These are phyloP conservation scores for Mesorhabditis belari DNA, from an alignment of 2,888 invertebrate species.

Conservation along the genomic window DNA sequence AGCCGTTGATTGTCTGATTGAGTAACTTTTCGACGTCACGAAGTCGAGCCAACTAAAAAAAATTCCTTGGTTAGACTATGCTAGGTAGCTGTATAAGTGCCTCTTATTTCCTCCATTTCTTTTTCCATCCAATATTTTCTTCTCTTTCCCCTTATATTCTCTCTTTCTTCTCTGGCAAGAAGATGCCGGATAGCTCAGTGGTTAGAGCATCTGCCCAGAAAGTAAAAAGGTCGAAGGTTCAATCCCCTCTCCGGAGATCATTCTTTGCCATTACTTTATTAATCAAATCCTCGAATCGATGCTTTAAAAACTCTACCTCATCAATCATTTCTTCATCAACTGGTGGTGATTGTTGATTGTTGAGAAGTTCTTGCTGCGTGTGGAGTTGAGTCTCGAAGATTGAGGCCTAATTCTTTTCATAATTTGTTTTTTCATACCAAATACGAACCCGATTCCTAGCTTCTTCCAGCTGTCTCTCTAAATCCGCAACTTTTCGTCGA, in stretches of 20 bases:
- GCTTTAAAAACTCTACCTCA: neutral
- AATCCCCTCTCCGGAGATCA: too few species aligned
- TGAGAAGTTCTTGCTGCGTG: neutral
- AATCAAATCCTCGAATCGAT: neutral
- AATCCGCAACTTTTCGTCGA: neutral
- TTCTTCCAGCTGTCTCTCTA: neutral
- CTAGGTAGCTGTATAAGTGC: conserved; percentile 7
- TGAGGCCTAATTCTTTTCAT: too few species aligned
- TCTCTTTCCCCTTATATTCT: conserved; percentile 7
- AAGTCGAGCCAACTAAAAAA: conserved; percentile 9
- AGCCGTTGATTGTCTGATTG: conserved; percentile 15
- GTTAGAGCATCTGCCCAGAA: too few species aligned
- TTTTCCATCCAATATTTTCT: conserved; percentile 7
- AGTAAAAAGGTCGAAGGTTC: too few species aligned
- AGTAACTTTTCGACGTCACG: conserved; percentile 16
- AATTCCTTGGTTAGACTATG: neutral
- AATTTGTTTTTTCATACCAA: neutral
- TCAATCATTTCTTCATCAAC: neutral
- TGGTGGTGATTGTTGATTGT: neutral
- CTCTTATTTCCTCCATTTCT: neutral
- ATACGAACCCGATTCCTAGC: neutral
- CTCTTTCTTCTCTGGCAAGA: neutral
- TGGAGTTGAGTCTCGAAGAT: too few species aligned
- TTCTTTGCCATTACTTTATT: too few species aligned
- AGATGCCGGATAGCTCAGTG: too few species aligned